Evolutionary conservation across 2,888 invertebrate species (phyloP).

Genomic region (Tinea pellionella): DNA sequence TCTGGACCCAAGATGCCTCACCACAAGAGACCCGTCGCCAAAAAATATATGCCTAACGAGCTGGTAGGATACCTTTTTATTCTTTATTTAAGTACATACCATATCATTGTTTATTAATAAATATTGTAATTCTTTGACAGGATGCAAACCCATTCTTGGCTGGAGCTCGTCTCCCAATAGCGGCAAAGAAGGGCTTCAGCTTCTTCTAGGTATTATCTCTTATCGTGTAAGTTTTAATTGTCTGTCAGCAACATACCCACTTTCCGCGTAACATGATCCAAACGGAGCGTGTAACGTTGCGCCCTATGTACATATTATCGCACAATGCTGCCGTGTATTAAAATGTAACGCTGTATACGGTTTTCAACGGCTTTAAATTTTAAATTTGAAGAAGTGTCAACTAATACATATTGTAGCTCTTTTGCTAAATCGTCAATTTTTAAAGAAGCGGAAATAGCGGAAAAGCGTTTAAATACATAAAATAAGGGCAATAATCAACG

Average conservation of each 20-base stretch:
- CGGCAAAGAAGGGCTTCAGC: conserved; percentile 91
- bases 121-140: not conserved
- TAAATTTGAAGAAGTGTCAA: too few relatives aligned
- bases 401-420: too few relatives aligned
- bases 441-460: too few relatives aligned
- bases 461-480: too few relatives aligned
- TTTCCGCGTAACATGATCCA: not conserved
- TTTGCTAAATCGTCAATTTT: too few relatives aligned
- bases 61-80: conserved; percentile 21
- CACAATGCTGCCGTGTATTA: too few relatives aligned
- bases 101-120: too few relatives aligned
- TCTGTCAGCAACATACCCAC: not conserved
- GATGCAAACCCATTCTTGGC: conserved; percentile 80
- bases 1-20: conserved; percentile 63
- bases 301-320: too few relatives aligned
- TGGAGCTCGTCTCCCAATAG: conserved; percentile 89
- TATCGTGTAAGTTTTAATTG: conserved; percentile 29
- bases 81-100: too few relatives aligned
- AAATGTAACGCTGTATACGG: too few relatives aligned
- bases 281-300: not conserved
- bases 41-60: conserved; percentile 75
- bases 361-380: too few relatives aligned
- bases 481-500: too few relatives aligned
- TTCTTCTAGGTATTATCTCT: conserved; percentile 43
- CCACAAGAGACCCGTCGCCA: conserved; percentile 80